Percentiles rank a stretch among this genome's conserved stretches.
Conservation (phyloP, 2,113 vertebrate genomes). For the Ovibos moschatus region DNA sequence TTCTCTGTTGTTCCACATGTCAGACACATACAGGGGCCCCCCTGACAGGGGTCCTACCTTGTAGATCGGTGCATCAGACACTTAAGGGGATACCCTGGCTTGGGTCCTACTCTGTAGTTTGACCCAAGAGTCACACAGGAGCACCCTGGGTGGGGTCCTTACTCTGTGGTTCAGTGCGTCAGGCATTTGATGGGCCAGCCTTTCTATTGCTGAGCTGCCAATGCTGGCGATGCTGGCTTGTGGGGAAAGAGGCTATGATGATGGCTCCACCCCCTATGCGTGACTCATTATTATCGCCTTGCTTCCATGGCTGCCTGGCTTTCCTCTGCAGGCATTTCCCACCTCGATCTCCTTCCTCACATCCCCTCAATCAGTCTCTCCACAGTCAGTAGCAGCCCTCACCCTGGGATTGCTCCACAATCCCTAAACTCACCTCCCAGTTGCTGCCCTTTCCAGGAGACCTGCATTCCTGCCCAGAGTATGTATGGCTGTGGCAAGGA, state of each 20-base stretch:
- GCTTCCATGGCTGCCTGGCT: neutral
- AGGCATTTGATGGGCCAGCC: neutral
- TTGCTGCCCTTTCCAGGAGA: neutral
- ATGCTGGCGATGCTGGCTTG: neutral
- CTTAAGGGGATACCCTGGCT: neutral
- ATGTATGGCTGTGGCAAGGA: neutral
- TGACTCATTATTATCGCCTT: neutral
- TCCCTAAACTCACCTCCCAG: neutral
- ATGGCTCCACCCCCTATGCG: rapidly evolving
- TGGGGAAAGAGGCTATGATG: neutral
- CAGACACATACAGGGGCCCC: neutral
- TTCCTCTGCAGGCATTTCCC: neutral
- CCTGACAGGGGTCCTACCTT: rapidly evolving
- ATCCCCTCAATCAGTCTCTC: neutral
- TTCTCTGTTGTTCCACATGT: neutral
- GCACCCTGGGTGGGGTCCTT: neutral
- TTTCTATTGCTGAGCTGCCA: neutral
- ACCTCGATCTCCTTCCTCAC: neutral
- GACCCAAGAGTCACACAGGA: neutral
- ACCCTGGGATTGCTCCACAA: neutral
- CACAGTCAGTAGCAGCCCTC: neutral
- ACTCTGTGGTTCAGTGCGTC: neutral
- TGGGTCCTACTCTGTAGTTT: neutral
- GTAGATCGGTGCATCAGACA: neutral
- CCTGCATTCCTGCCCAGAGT: neutral